A percentile compares a stretch with the other conserved stretches of the same genome.
Evolutionary conservation across 2,888 invertebrate species (phyloP).

Genomic region (Agriopis leucophaearia): DNA sequence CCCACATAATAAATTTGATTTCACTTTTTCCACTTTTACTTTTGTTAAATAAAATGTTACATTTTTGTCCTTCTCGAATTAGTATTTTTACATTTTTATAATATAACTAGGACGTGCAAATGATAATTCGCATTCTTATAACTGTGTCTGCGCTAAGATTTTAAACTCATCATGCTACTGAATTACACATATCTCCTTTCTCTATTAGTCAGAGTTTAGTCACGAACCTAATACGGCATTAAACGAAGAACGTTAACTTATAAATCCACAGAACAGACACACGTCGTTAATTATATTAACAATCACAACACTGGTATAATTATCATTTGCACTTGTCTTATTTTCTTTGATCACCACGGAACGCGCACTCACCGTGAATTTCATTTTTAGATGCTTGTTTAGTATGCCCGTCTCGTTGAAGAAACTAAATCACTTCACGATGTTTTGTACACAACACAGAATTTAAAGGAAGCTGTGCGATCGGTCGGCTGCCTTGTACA

Average conservation of each 20-base stretch:
- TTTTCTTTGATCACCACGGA: constrained; percentile 53
- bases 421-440: constrained; percentile 79
- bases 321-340: constrained; percentile 46
- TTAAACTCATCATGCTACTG: not conserved
- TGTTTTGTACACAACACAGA: constrained; percentile 67
- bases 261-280: constrained; percentile 10
- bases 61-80: constrained; percentile 30
- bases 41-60: constrained; percentile 52
- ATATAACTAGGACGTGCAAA: constrained; percentile 16
- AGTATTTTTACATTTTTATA: constrained; percentile 1
- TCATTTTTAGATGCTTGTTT: constrained; percentile 80
- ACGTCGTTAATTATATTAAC: constrained; percentile 20
- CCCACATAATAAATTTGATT: constrained; percentile 77
- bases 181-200: constrained; percentile 12
- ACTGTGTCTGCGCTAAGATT: not conserved
- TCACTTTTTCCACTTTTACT: constrained; percentile 84
- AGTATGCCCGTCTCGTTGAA: constrained; percentile 68
- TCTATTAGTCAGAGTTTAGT: constrained; percentile 17
- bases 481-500: constrained; percentile 76
- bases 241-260: constrained; percentile 3
- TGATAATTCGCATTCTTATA: constrained; percentile 10
- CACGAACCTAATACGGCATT: constrained; percentile 8
- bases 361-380: constrained; percentile 84
- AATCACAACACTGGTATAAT: constrained; percentile 39
- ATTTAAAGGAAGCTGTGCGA: constrained; percentile 61